Percentiles rank a stretch among this genome's conserved stretches.
phyloP scores from a whole-genome alignment of 2,113 vertebrate genomes.

The Nyctereutes procyonoides region DNA sequence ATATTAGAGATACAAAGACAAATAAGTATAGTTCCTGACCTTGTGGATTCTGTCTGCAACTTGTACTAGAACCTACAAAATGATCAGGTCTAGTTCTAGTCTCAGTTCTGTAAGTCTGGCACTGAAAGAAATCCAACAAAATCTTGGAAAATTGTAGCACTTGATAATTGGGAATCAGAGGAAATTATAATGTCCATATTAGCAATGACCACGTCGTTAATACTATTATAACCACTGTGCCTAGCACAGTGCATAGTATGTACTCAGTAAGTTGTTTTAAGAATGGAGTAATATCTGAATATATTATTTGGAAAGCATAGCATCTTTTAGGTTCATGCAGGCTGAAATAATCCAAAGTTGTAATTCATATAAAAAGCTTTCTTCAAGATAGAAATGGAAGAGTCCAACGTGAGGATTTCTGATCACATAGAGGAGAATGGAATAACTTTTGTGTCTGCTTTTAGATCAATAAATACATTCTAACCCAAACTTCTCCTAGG shows the following conservation, averaged over 20 bases:
- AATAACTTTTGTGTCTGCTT: background rate
- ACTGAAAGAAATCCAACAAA: background rate
- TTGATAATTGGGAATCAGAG: background rate
- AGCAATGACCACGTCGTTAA: background rate
- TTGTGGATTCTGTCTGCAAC: background rate
- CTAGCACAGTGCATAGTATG: background rate
- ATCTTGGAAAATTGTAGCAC: background rate
- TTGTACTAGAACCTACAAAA: background rate
- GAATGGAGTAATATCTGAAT: background rate
- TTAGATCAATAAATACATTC: slow-evolving; percentile 46
- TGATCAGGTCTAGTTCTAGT: background rate
- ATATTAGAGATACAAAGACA: background rate
- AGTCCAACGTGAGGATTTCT: background rate
- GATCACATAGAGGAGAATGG: background rate
- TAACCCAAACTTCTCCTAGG: slow-evolving; percentile 16
- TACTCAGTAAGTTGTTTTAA: background rate
- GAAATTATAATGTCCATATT: background rate
- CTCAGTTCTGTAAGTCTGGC: background rate
- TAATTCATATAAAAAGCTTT: background rate
- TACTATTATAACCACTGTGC: background rate
- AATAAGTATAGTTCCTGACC: background rate
- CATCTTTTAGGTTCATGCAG: background rate
- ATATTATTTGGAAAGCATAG: background rate
- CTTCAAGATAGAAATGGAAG: background rate
- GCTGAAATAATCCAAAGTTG: background rate